A percentile compares a stretch with the other conserved stretches of the same genome.
phyloP scores from a whole-genome alignment of 1,140 invertebrate genomes.

The Pseudomyrmex pallidus region DNA sequence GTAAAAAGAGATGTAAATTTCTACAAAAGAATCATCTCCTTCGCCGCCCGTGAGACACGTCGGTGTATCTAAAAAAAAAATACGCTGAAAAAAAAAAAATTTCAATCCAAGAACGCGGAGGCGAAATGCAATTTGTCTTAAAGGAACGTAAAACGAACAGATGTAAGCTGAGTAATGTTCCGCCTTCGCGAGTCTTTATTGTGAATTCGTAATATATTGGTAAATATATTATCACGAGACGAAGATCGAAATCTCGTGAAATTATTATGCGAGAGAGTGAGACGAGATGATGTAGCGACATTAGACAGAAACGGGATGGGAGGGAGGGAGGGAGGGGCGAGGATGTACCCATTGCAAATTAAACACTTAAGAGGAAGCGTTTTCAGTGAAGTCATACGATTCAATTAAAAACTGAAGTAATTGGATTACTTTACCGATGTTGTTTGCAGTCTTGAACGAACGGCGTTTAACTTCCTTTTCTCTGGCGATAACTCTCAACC shows the following conservation, averaged over 20 bases:
- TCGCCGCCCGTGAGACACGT: too few relatives aligned
- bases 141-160: too few relatives aligned
- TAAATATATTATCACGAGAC: neutral
- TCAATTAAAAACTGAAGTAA: conserved; percentile 47
- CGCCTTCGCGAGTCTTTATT: too few relatives aligned
- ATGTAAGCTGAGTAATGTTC: too few relatives aligned
- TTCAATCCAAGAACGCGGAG: too few relatives aligned
- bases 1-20: too few relatives aligned
- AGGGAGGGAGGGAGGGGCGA: neutral
- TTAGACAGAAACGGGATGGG: neutral
- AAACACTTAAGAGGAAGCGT: conserved; percentile 5
- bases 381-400: conserved; percentile 23
- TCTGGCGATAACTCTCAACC: conserved; percentile 46
- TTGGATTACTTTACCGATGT: conserved; percentile 51
- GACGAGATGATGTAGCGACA: too few relatives aligned
- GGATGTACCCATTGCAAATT: conserved; percentile 7
- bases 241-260: neutral
- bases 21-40: too few relatives aligned
- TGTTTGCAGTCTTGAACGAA: conserved; percentile 40
- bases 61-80: too few relatives aligned
- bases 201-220: neutral
- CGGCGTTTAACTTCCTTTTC: conserved; percentile 51
- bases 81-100: too few relatives aligned
- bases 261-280: neutral
- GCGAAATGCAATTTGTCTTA: too few relatives aligned